phyloP scores from a whole-genome alignment of 2,797 vertebrate species.

The Enteromius mattozi region DNA sequence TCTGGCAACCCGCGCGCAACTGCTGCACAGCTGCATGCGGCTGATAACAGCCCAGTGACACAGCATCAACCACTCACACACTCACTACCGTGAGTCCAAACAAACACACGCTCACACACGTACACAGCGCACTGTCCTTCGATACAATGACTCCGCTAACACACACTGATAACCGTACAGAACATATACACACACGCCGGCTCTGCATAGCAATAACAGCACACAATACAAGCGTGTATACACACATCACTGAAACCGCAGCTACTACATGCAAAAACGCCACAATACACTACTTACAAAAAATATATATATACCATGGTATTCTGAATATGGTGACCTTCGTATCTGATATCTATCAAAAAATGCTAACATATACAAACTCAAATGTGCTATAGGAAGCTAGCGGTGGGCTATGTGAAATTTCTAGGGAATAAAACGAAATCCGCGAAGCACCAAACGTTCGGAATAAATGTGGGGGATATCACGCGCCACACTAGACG shows the following conservation, averaged over 20 bases:
- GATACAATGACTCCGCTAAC: conserved; percentile 36
- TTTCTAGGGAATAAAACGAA: conserved; percentile 1
- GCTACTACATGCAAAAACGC: conserved; percentile 10
- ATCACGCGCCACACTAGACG: background rate
- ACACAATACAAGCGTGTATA: conserved; percentile 34
- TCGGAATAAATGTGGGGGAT: background rate
- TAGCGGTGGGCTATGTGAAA: background rate
- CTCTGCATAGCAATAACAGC: conserved; percentile 46
- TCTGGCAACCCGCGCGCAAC: conserved; percentile 73
- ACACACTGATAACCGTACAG: conserved; percentile 40
- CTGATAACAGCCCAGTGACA: conserved; percentile 73
- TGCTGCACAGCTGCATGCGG: conserved; percentile 68
- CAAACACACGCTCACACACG: conserved; percentile 52
- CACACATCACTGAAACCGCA: conserved; percentile 30
- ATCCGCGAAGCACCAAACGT: background rate
- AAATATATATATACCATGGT: background rate
- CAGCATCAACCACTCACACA: conserved; percentile 65
- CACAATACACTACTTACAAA: conserved; percentile 12
- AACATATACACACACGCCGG: conserved; percentile 38
- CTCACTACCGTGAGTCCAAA: conserved; percentile 48
- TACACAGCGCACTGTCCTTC: conserved; percentile 40
- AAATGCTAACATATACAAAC: background rate
- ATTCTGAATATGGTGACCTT: background rate
- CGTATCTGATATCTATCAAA: background rate
- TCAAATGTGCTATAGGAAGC: background rate